Percentiles rank a stretch among this genome's conserved stretches.
Conservation (phyloP, 92 coral and sea anemone genomes). For the Diadumene lineata region DNA sequence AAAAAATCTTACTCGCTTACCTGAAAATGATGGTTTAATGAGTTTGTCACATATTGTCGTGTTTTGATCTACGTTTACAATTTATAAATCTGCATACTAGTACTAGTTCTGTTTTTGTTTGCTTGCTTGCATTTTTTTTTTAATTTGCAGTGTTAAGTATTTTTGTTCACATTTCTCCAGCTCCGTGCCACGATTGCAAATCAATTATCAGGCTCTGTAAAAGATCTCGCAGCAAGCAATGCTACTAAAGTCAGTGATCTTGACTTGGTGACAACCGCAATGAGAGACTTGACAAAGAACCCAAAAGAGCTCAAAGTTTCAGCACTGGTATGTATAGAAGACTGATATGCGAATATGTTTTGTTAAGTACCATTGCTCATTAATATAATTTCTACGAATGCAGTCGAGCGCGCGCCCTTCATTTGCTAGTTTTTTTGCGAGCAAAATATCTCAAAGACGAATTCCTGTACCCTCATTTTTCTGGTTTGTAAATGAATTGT, state of each 20-base stretch:
- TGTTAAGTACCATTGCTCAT: not conserved
- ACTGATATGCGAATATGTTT: not conserved
- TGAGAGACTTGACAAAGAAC: slow-evolving; percentile 48
- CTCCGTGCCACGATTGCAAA: slow-evolving; percentile 35
- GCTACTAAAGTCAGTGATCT: slow-evolving; percentile 46
- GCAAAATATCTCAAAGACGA: not conserved
- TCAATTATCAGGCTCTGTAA: slow-evolving; percentile 28
- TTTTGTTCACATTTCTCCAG: not conserved
- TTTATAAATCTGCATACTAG: too few species aligned
- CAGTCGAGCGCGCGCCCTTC: not conserved
- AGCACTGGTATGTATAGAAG: slow-evolving; percentile 49
- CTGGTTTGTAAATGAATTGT: not conserved
- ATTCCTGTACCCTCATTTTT: not conserved
- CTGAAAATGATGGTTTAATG: too few species aligned
- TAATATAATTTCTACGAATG: too few species aligned
- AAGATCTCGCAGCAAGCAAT: slow-evolving; percentile 16
- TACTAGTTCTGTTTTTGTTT: too few species aligned
- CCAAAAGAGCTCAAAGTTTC: slow-evolving; percentile 32
- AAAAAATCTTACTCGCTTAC: not conserved
- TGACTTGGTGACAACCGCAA: slow-evolving; percentile 44
- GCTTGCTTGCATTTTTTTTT: not conserved
- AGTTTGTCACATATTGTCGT: too few species aligned
- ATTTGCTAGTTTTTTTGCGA: not conserved
- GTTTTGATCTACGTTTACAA: too few species aligned
- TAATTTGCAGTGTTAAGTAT: not conserved